Conservation (phyloP, 2,888 invertebrate species). For the Tethea ocularis region DNA sequence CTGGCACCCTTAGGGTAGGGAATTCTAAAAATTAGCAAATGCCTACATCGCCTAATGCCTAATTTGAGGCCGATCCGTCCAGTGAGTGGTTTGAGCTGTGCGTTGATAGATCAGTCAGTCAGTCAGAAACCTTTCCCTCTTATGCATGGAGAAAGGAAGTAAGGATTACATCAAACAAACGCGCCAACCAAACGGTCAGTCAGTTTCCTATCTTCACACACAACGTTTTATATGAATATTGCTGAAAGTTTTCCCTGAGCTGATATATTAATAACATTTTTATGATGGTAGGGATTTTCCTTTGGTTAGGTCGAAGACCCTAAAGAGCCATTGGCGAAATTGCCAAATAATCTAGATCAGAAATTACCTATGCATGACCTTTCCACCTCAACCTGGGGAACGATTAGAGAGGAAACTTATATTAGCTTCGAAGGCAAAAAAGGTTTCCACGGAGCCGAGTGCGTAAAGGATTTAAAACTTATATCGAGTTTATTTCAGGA, state of each 20-base stretch:
- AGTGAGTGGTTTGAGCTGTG: no score
- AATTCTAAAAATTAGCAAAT: no score
- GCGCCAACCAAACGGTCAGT: no score
- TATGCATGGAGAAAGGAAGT: no score
- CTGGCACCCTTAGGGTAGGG: no score
- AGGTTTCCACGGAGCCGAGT: conserved; percentile 11
- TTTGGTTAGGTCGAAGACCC: not conserved
- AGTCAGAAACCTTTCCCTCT: no score
- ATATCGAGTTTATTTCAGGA: conserved; percentile 33
- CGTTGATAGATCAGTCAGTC: no score
- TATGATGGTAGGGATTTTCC: not conserved
- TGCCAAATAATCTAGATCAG: not conserved
- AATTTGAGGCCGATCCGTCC: no score
- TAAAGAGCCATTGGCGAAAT: not conserved
- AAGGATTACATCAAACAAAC: no score
- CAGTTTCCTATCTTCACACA: no score
- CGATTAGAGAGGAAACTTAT: conserved; percentile 14
- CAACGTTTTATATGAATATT: no score
- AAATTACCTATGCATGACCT: not conserved
- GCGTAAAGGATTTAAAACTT: conserved; percentile 26
- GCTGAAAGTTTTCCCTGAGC: not conserved
- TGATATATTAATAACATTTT: not conserved
- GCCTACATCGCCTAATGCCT: no score
- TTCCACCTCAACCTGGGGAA: not conserved
- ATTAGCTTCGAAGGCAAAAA: conserved; percentile 28